Percentiles rank a stretch among this genome's conserved stretches.
phyloP scores from a whole-genome alignment of 2,888 invertebrate genomes.

The Heliconius sara region DNA sequence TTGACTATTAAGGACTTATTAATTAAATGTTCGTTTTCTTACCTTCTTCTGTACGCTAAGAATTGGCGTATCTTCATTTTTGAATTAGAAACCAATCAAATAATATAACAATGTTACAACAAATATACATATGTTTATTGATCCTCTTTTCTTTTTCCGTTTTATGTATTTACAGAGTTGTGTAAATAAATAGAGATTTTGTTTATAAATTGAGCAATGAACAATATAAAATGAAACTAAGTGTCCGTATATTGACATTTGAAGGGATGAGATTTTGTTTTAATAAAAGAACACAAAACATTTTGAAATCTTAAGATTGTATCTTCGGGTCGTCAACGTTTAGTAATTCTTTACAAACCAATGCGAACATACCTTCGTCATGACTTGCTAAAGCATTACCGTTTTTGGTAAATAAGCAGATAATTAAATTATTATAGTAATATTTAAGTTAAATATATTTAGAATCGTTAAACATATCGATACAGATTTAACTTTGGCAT shows the following conservation, averaged over 20 bases:
- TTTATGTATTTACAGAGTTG: background rate
- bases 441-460: background rate
- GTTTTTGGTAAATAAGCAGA: background rate
- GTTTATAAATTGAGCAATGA: background rate
- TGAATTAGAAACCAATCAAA: too few species aligned
- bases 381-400: slow-evolving; percentile 6
- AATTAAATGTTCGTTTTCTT: background rate
- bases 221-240: background rate
- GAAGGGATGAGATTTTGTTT: background rate
- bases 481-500: background rate
- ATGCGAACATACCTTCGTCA: background rate
- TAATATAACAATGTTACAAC: too few species aligned
- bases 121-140: too few species aligned
- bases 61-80: too few species aligned
- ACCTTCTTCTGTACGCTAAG: too few species aligned
- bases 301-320: slow-evolving; percentile 20
- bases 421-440: background rate
- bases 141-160: background rate
- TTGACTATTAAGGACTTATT: background rate
- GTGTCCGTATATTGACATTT: background rate
- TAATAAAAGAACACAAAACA: slow-evolving; percentile 19
- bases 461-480: too few species aligned
- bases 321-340: slow-evolving; percentile 1
- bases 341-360: background rate
- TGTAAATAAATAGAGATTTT: background rate